Evolutionary conservation across 2,113 vertebrate genomes (phyloP), one percentile per base, ranked within the genome.

Genomic region (Pterocles burchelli): DNA sequence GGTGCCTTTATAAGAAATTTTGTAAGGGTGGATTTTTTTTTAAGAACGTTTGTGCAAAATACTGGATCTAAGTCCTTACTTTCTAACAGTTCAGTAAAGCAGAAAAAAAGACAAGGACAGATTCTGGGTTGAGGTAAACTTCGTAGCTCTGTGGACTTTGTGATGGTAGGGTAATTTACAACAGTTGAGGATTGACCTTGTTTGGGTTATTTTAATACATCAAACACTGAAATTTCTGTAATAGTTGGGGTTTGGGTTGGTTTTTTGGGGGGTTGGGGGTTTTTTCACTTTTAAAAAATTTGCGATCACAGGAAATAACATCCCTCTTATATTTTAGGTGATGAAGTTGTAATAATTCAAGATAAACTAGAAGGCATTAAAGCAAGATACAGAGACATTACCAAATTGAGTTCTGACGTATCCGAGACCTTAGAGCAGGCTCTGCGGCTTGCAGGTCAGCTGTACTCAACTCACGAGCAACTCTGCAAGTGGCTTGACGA

Each of bases 311-410:
- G 88, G 43, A 92, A 92, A 34, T 96, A 91, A 97, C 22, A n/a
- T 86, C 22, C 34, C 31, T 94, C 97, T 97, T 71, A 70, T 95
- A 85, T 96, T 97, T 84, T 94, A 99, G 99, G 99, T 94, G 99
- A 99, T 91, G 99, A 99, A 98, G 99, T 99, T 93, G 95, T 99
- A 82, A 98, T 99, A 73, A 99, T 99, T 97, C 99, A 99, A 97
- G 99, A 99, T 94, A 99, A 99, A 96, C 97, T 99, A 94, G 99
- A 99, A 85, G 98, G 98, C 89, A 99, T 99, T 96, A 99, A 99
- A 98, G 96, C 97, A 0, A 98, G 99, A 84, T 99, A 99, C 91
- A 98, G 98, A 92, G 99, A 99, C 82, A 99, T 99, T 86, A 98
- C 96, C 43, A 97, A 98, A 25, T 91, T 99, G 97, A 99, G 99